phyloP scores from a whole-genome alignment of 2,797 vertebrate genomes.

The Channallabes apus region DNA sequence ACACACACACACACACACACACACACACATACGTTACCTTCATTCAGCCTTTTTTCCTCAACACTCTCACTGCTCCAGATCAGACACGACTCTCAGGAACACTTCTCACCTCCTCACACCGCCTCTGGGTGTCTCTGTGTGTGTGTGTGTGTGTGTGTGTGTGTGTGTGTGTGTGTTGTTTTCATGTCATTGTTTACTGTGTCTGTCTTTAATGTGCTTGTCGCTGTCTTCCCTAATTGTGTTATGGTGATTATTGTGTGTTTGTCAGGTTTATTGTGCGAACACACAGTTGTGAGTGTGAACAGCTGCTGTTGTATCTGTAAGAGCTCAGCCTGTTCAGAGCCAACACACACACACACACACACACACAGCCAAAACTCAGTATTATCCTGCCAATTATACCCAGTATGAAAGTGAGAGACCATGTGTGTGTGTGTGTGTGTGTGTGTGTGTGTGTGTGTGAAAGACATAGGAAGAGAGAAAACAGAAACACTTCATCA shows the following conservation, averaged over 20 bases:
- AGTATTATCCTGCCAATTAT: conserved; percentile 6
- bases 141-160: neutral
- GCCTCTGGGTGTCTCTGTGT: neutral
- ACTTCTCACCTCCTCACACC: no score
- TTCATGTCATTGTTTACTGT: no score
- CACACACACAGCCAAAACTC: conserved; percentile 5
- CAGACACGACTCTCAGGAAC: neutral
- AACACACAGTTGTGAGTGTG: conserved; percentile 8
- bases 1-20: neutral
- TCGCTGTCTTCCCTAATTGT: neutral
- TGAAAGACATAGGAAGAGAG: neutral
- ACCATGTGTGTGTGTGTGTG: neutral
- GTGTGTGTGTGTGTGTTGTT: neutral
- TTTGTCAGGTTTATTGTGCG: neutral
- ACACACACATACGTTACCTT: neutral
- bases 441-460: conserved; percentile 2
- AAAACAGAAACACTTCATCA: conserved; percentile 17
- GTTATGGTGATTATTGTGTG: neutral
- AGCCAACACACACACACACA: conserved; percentile 24
- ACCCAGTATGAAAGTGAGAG: neutral
- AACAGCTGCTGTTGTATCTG: conserved; percentile 41
- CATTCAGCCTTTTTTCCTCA: no score
- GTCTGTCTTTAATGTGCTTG: neutral
- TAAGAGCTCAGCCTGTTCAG: conserved; percentile 26
- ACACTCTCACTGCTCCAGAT: neutral